Evolutionary conservation across 1,140 invertebrate genomes (phyloP).

Genomic region (Meloidogyne exigua): DNA sequence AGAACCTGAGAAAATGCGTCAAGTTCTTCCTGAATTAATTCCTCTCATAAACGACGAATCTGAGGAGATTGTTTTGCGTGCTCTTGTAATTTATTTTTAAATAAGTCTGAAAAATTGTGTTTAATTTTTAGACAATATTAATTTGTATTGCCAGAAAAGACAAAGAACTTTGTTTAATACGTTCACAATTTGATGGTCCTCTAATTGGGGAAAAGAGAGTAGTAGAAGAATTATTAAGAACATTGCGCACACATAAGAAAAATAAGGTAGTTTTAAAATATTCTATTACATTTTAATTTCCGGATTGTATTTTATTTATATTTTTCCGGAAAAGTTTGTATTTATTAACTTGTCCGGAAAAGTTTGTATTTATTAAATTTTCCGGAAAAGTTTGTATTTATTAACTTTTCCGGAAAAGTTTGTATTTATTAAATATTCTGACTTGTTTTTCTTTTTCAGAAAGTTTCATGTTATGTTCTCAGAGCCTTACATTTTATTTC

Average conservation of each 20-base stretch:
- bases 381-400: too few species aligned
- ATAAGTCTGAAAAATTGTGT: constrained; percentile 31
- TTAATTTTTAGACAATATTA: constrained; percentile 34
- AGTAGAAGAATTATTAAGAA: constrained; percentile 30
- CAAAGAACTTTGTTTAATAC: not conserved
- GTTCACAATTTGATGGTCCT: constrained; percentile 15
- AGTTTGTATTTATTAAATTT: too few species aligned
- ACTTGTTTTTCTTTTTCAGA: constrained; percentile 22
- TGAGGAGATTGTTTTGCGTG: constrained; percentile 22
- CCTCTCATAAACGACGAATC: constrained; percentile 41
- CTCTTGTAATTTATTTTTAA: not conserved
- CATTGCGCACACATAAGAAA: constrained; percentile 32
- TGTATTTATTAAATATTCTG: too few species aligned
- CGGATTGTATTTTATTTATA: too few species aligned
- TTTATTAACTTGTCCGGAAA: too few species aligned
- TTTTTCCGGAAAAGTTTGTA: too few species aligned
- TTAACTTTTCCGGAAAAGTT: too few species aligned
- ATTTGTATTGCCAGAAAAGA: constrained; percentile 41
- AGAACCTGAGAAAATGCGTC: constrained; percentile 41
- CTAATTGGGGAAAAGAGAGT: constrained; percentile 26
- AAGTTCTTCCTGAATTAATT: constrained; percentile 43
- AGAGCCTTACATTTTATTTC: constrained; percentile 41
- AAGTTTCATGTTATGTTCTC: constrained; percentile 30
- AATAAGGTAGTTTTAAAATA: constrained; percentile 32
- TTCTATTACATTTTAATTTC: too few species aligned